phyloP scores from a whole-genome alignment of 2,113 vertebrate species.

The Oreochromis spilurus region DNA sequence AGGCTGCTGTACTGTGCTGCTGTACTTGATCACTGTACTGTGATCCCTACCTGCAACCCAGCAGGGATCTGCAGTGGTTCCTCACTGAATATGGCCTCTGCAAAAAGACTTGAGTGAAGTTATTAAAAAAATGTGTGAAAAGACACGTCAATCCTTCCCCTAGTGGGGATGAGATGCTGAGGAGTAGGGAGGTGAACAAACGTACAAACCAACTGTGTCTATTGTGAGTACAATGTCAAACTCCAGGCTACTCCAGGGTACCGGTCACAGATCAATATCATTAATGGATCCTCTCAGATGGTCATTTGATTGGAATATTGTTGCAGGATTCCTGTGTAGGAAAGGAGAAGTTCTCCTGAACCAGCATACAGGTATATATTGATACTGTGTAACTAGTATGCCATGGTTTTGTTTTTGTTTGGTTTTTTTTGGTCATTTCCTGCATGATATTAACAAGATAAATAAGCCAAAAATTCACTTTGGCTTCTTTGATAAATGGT shows the following conservation, averaged over 20 bases:
- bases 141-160: background rate
- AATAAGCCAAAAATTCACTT: background rate
- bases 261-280: background rate
- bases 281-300: background rate
- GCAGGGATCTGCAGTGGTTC: background rate
- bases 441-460: background rate
- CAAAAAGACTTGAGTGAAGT: background rate
- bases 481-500: background rate
- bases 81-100: background rate
- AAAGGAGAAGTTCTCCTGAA: background rate
- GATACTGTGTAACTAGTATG: background rate
- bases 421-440: background rate
- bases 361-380: background rate
- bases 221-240: background rate
- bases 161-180: background rate
- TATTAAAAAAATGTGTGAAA: background rate
- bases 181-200: background rate
- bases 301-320: background rate
- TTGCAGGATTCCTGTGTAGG: background rate
- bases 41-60: background rate
- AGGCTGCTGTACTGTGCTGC: no score
- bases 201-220: background rate
- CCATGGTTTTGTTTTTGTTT: background rate
- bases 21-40: background rate
- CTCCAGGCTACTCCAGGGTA: background rate